Evolutionary conservation across 2,888 invertebrate genomes (phyloP).

Genomic region (Anarsia innoxiella): DNA sequence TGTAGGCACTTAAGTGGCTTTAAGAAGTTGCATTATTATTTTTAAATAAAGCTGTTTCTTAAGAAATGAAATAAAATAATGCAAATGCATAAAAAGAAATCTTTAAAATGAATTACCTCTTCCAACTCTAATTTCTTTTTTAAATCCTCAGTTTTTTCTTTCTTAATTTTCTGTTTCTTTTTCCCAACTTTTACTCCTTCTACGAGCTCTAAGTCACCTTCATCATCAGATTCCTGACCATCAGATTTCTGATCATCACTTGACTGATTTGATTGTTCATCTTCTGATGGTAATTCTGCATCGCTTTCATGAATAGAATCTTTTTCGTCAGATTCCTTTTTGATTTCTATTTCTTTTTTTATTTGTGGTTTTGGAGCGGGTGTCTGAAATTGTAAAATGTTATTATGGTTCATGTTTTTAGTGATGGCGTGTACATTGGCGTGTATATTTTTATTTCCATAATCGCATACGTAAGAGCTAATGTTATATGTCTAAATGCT

Average conservation of each 20-base stretch:
- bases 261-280: slow-evolving; percentile 8
- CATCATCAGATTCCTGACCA: slow-evolving; percentile 18
- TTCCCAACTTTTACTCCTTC: slow-evolving; percentile 56
- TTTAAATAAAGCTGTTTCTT: too few relatives aligned
- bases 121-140: slow-evolving; percentile 63
- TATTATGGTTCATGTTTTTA: too few relatives aligned
- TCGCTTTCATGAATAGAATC: slow-evolving; percentile 26
- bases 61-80: too few relatives aligned
- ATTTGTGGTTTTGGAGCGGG: slow-evolving; percentile 27
- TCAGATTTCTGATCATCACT: slow-evolving; percentile 17
- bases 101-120: slow-evolving; percentile 34
- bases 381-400: too few relatives aligned
- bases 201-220: slow-evolving; percentile 47
- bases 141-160: slow-evolving; percentile 56
- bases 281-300: slow-evolving; percentile 16
- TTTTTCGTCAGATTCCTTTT: slow-evolving; percentile 33
- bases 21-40: neutral
- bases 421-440: too few relatives aligned
- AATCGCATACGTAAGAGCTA: too few relatives aligned
- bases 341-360: slow-evolving; percentile 35
- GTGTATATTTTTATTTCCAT: too few relatives aligned
- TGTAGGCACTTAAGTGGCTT: too few relatives aligned
- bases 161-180: slow-evolving; percentile 58
- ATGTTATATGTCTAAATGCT: too few relatives aligned
- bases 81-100: too few relatives aligned